Evolutionary conservation across 2,888 invertebrate species (phyloP), one percentile per base, ranked within the genome.

Genomic region (Mylabris sibirica): DNA sequence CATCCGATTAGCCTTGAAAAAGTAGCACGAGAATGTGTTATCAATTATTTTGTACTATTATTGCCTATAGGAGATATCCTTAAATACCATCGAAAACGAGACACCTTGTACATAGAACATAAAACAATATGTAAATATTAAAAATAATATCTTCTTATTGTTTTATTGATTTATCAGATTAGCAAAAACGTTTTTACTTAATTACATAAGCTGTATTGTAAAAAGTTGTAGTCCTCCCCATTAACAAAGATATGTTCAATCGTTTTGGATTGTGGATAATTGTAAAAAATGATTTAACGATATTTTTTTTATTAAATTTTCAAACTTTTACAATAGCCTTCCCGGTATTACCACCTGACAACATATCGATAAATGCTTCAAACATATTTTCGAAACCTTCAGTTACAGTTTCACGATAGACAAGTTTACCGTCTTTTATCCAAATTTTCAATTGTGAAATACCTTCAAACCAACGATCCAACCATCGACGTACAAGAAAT

Each of bases 321-420:
- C n/a, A n/a, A n/a, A n/a, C n/a, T n/a, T n/a, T n/a, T n/a, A n/a
- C n/a, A n/a, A n/a, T n/a, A n/a, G n/a, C n/a, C n/a, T n/a, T n/a
- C n/a, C n/a, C n/a, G n/a, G n/a, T n/a, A n/a, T n/a, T n/a, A n/a
- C n/a, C n/a, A n/a, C n/a, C n/a, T n/a, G n/a, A n/a, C n/a, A 79
- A 83, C 80, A 92, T 87, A n/a, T 89, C 90, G 65, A 88, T 85
- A 68, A 93, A 88, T 38, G 92, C 91, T 63, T 89, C 86, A 2
- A 91, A 90, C 89, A 91, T 90, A 74, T 91, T 63, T 69, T 92
- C 90, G 82, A 93, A 92, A 2, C 92, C 93, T 69, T 90, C 83
- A 11, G 90, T 90, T 3, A 89, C 78, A 65, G 91, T 90, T 81
- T 93, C 92, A 72, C 86, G 85, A 78, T 89, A 89, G 77, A 89